These are phyloP conservation scores for Lutjanus erythropterus DNA, from an alignment of 2,113 vertebrate species.

Conservation along the genomic window DNA sequence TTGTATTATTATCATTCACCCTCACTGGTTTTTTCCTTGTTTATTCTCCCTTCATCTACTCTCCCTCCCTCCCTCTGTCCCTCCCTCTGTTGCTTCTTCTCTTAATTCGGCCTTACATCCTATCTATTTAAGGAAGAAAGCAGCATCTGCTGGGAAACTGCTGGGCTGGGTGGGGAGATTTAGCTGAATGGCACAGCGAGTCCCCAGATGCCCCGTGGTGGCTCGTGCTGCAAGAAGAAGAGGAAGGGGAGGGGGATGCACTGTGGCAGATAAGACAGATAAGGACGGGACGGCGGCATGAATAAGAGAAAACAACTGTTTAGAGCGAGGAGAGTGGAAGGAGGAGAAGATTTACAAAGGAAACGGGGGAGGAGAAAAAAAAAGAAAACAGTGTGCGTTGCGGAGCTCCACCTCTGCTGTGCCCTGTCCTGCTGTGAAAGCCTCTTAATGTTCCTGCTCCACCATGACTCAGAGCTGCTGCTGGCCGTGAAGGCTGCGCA, in stretches of 20 bases:
- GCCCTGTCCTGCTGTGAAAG: conserved; percentile 23
- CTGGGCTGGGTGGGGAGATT: conserved; percentile 41
- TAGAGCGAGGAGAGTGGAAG: background rate
- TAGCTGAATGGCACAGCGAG: conserved; percentile 57
- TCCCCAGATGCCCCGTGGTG: conserved; percentile 48
- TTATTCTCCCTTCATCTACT: conserved; percentile 31
- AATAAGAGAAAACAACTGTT: conserved; percentile 15
- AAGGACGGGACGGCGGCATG: conserved; percentile 14
- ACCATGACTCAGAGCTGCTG: conserved; percentile 23
- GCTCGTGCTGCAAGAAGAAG: conserved; percentile 15
- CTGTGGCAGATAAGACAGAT: conserved; percentile 51
- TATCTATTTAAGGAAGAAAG: conserved; percentile 72
- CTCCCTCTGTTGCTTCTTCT: conserved; percentile 19
- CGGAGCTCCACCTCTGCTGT: conserved; percentile 34
- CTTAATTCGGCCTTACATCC: conserved; percentile 58
- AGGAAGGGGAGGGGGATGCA: conserved; percentile 19
- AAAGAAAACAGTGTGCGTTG: background rate
- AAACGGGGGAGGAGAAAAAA: background rate
- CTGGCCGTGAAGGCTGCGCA: background rate
- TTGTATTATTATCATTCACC: conserved; percentile 2
- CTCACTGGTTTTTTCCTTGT: conserved; percentile 24
- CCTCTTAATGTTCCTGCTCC: conserved; percentile 18
- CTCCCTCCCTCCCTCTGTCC: background rate
- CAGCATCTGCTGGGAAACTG: conserved; percentile 64
- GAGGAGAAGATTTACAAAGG: conserved; percentile 7